Base-by-base conservation (phyloP, 2,888 invertebrate genomes). In the Tetragonula carbonaria region DNA sequence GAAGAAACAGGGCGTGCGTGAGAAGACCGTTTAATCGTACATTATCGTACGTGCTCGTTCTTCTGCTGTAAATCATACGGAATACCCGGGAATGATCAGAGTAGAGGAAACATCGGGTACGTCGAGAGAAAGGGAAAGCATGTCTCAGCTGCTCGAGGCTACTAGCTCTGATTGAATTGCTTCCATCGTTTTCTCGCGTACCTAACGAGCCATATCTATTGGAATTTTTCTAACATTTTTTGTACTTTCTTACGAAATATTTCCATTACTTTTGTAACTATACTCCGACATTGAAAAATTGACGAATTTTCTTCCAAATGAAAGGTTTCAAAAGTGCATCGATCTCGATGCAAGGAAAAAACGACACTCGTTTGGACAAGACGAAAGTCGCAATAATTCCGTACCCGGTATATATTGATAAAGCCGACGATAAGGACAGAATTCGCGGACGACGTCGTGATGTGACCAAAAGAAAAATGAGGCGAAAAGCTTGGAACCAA, bases 121-220 rank as follows among this genome's bases (percentile, higher is more conserved):
- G 65, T 38, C 63, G 51, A 33, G 86, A 75, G 76, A 80, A 62
- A 84, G 81, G 71, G 78, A 80, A 78, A 87, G 77, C 85, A 78
- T 90, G 93, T 91, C 94, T 93, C 94, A 93, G 93, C 93, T 94
- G 93, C 89, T 93, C 87, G 88, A 84, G 87, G 91, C 91, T 91
- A 85, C 86, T 88, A 88, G 88, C 91, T 92, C 92, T 92, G 93
- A 94, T 94, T 93, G 93, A 94, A 94, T 94, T 93, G 93, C 93
- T 91, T 91, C 90, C 88, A 86, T 78, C 77, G 74, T 87, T 88
- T 86, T 78, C 78, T 73, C 79, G 78, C 53, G 76, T 51, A 68
- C 55, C 72, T 71, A 82, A 80, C 80, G 80, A 76, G 84, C 77
- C 78, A 28, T 53, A 5, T 18, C 5, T 18, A 45, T 65, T 38